These are phyloP conservation scores for Stenodema calcarata DNA, from an alignment of 2,888 invertebrate genomes.

Conservation along the genomic window DNA sequence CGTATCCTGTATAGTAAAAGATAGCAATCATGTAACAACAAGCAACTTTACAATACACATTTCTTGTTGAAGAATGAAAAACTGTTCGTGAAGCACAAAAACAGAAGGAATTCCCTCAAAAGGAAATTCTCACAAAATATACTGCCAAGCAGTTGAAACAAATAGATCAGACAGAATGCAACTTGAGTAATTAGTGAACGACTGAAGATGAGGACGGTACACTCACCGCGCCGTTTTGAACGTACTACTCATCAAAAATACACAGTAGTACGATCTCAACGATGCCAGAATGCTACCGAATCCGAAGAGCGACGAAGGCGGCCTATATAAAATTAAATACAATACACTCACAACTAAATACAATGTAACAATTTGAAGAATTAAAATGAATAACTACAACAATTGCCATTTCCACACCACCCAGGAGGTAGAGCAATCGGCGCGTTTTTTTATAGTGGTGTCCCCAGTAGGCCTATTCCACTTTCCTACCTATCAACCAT, in stretches of 20 bases:
- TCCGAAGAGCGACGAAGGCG: neutral
- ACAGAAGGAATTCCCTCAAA: no score
- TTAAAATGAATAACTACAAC: neutral
- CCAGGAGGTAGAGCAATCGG: slow-evolving; percentile 36
- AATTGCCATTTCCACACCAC: slow-evolving; percentile 42
- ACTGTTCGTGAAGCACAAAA: no score
- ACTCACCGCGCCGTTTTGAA: slow-evolving; percentile 31
- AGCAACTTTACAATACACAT: no score
- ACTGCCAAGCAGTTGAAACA: no score
- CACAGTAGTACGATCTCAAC: neutral
- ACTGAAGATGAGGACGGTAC: neutral
- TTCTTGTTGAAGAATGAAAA: no score
- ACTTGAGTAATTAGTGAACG: no score
- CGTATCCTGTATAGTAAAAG: no score
- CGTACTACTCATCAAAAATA: slow-evolving; percentile 9
- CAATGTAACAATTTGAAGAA: no score
- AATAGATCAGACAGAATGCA: no score
- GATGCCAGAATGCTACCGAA: neutral
- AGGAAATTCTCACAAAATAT: no score
- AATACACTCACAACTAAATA: no score
- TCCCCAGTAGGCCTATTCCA: slow-evolving; percentile 46
- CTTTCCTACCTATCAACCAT: neutral
- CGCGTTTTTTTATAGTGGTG: slow-evolving; percentile 43
- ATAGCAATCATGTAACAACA: no score
- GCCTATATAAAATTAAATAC: neutral